Evolutionary conservation across 2,113 vertebrate species (phyloP).

Genomic region (Conger conger): DNA sequence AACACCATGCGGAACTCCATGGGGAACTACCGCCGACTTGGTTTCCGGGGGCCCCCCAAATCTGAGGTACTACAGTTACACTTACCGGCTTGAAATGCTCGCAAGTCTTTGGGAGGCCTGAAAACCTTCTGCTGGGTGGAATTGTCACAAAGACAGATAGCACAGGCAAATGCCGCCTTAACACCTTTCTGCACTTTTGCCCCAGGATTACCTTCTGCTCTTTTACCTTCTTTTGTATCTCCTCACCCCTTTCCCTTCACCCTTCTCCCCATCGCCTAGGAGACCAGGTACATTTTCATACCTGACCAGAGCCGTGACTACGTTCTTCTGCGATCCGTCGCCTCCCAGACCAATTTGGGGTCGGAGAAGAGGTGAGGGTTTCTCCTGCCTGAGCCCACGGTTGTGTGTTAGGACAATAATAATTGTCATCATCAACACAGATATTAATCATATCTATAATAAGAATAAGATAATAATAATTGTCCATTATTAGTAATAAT

Average conservation of each 20-base stretch:
- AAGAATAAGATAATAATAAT: too few relatives aligned
- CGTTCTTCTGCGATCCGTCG: slow-evolving; percentile 66
- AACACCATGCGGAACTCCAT: slow-evolving; percentile 78
- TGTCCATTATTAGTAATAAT: neutral
- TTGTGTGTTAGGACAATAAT: too few relatives aligned
- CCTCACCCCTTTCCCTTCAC: neutral
- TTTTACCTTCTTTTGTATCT: too few relatives aligned
- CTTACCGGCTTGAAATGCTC: neutral
- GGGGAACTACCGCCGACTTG: slow-evolving; percentile 45
- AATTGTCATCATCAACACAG: too few relatives aligned
- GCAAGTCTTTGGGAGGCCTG: neutral
- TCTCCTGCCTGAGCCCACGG: neutral
- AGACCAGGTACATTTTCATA: slow-evolving; percentile 72
- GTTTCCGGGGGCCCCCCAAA: slow-evolving; percentile 58
- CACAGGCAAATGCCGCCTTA: too few relatives aligned
- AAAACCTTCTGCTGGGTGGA: too few relatives aligned
- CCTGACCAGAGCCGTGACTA: slow-evolving; percentile 77
- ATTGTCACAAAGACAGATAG: too few relatives aligned
- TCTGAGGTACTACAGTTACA: slow-evolving; percentile 34
- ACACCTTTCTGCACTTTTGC: too few relatives aligned
- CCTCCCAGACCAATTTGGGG: slow-evolving; percentile 51
- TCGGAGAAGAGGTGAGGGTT: slow-evolving; percentile 54
- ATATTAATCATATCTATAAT: too few relatives aligned
- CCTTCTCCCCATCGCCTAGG: slow-evolving; percentile 52
- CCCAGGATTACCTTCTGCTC: too few relatives aligned